Evolutionary conservation across 2,797 vertebrate species (phyloP), one percentile per base, ranked within the genome.

Genomic region (Tadarida brasiliensis): DNA sequence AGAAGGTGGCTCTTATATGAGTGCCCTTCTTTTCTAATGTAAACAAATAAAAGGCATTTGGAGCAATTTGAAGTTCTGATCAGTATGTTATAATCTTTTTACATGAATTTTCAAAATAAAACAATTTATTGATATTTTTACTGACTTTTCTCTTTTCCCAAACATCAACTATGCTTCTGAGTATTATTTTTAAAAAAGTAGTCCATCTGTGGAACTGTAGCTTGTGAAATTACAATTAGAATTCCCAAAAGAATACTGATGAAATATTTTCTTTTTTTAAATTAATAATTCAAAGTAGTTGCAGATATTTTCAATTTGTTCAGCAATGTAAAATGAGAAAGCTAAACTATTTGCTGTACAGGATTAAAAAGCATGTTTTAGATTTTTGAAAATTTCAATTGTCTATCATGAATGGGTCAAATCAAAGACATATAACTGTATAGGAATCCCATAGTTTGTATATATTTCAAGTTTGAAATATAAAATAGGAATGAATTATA

Each of bases 401-500:
- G 76, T 95, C 22, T 97, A 73, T 91, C 63, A 87, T 91, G 92
- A 95, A 94, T 98, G 91, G 73, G 77, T 85, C 22, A 70, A 97
- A 95, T 96, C 94, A 97, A 80, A 80, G 65, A 84, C 39, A 59
- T 61, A 92, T 33, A 80, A 51, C 61, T 96, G 39, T 93, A 61
- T 94, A 96, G 96, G 54, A 95, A 84, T 77, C 97, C 96, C 92
- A 96, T 57, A 95, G 94, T 96, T 94, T 94, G 74, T 78, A 84
- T 95, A 76, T 96, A 78, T 91, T 96, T 88, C 76, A 98, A 97
- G 96, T 20, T 94, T 92, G 82, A 96, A 92, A 96, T 96, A 98
- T 98, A 97, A 98, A 98, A 98, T 97, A 98, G 98, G 78, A 96
- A 98, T 97, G 95, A 98, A 93, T 86, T 95, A 92, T 97, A 98